phyloP scores from a whole-genome alignment of 2,113 vertebrate genomes.

The Chroicocephalus ridibundus region DNA sequence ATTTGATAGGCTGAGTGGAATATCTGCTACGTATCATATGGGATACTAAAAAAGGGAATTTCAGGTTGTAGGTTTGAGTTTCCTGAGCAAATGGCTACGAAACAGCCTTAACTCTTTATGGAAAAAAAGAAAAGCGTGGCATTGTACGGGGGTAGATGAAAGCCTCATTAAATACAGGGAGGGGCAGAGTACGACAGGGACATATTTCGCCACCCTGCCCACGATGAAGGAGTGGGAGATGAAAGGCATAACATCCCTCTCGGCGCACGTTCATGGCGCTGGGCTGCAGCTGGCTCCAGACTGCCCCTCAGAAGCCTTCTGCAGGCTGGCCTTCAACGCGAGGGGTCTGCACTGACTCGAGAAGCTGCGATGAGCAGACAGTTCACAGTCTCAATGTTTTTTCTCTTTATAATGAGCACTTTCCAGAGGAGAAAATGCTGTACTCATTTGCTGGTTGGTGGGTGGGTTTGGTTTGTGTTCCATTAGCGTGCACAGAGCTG shows the following conservation, averaged over 20 bases:
- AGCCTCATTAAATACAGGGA: neutral
- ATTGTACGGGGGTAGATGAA: neutral
- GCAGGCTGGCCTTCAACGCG: neutral
- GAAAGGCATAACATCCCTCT: neutral
- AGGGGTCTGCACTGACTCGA: neutral
- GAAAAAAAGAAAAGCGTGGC: neutral
- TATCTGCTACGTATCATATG: neutral
- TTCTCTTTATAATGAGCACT: neutral
- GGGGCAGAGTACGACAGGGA: neutral
- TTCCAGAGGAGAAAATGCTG: neutral
- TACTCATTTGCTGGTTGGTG: neutral
- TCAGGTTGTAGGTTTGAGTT: neutral
- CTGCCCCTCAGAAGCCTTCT: neutral
- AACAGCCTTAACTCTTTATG: neutral
- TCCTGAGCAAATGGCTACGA: neutral
- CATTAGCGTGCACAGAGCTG: neutral
- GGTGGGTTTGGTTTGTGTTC: neutral
- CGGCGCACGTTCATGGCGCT: accelerated
- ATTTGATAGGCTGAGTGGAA: neutral
- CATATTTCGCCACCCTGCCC: neutral
- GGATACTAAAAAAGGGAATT: neutral
- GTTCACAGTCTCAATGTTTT: neutral
- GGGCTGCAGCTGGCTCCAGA: neutral
- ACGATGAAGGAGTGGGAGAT: neutral
- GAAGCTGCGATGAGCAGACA: neutral